These are phyloP conservation scores for Pseudonaja textilis DNA, from an alignment of 2,113 vertebrate genomes.

Conservation along the genomic window DNA sequence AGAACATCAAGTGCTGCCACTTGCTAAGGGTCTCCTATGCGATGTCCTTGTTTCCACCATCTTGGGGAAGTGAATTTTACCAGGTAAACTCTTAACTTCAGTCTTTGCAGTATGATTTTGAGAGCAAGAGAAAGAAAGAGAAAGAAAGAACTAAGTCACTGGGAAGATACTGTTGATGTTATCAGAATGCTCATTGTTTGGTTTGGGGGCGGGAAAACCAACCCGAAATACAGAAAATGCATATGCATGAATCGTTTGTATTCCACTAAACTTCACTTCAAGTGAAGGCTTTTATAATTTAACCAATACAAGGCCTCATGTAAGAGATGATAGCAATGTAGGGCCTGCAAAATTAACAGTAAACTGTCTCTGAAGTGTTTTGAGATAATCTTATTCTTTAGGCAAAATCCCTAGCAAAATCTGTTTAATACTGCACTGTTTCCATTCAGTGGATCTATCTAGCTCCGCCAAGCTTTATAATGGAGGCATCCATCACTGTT, in stretches of 20 bases:
- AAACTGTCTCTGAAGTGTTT: neutral
- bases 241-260: neutral
- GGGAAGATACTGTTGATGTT: neutral
- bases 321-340: neutral
- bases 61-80: neutral
- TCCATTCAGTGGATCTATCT: neutral
- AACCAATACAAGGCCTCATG: neutral
- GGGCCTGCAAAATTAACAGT: neutral
- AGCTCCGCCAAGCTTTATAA: neutral
- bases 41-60: neutral
- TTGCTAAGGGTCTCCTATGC: neutral
- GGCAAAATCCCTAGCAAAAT: neutral
- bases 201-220: neutral
- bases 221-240: neutral
- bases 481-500: neutral
- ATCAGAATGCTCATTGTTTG: neutral
- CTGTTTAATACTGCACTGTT: neutral
- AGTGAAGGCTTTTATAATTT: neutral
- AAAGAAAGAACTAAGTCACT: neutral
- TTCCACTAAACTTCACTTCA: neutral
- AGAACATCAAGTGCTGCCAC: neutral
- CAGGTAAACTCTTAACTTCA: neutral
- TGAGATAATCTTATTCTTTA: neutral
- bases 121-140: neutral
- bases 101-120: neutral